These are phyloP conservation scores for Neomonachus schauinslandi DNA, from an alignment of 2,113 vertebrate species.

Conservation along the genomic window DNA sequence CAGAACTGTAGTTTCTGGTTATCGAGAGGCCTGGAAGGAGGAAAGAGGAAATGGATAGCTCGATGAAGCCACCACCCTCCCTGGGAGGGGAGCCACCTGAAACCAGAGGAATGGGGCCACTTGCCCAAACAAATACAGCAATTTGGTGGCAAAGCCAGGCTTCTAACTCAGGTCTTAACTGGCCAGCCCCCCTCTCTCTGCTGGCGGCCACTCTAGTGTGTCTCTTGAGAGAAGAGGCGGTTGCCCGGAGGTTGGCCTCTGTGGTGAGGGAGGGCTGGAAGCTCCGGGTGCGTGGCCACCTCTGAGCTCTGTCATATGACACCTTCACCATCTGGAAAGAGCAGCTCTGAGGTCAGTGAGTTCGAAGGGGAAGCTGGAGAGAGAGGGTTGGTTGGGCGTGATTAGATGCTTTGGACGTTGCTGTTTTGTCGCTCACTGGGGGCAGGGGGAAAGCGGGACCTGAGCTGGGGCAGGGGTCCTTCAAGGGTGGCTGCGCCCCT, in stretches of 20 bases:
- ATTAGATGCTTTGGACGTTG: too few relatives aligned
- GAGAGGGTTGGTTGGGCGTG: not conserved
- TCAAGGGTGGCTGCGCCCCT: not conserved
- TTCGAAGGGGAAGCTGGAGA: not conserved
- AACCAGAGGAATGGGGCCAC: not conserved
- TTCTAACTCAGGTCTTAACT: not conserved
- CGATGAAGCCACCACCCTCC: rapidly evolving
- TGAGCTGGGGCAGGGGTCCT: too few relatives aligned
- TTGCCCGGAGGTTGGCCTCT: not conserved
- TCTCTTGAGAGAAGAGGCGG: not conserved
- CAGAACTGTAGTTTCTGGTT: not conserved
- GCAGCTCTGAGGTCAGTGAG: not conserved
- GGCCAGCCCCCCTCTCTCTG: too few relatives aligned
- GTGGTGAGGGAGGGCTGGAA: not conserved
- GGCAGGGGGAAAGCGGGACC: not conserved
- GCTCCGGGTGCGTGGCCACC: not conserved
- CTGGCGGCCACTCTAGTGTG: not conserved
- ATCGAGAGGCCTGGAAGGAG: not conserved
- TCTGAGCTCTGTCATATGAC: not conserved
- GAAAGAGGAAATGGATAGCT: not conserved
- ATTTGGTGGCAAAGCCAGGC: not conserved
- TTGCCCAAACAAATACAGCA: not conserved
- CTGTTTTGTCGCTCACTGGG: not conserved
- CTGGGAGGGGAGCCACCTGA: not conserved
- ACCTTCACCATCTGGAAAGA: not conserved